Conservation (phyloP, 2,888 invertebrate genomes). For the Crepidodera aurea region DNA sequence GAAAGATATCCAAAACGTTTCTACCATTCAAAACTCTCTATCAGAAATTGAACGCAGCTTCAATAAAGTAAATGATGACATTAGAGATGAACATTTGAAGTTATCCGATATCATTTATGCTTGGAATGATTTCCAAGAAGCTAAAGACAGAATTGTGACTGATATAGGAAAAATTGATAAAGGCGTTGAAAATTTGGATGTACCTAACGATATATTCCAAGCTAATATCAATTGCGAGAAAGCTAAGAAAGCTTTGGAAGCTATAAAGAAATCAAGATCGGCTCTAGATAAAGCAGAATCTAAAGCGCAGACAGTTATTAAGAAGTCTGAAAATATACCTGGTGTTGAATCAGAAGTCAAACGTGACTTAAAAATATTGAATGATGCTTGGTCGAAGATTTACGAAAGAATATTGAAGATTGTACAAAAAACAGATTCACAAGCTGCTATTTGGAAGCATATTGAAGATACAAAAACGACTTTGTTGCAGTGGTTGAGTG, state of each 20-base stretch:
- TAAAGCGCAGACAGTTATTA: conserved; percentile 75
- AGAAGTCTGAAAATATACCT: conserved; percentile 74
- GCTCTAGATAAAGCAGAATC: conserved; percentile 80
- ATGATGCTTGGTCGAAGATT: conserved; percentile 74
- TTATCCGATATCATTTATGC: conserved; percentile 76
- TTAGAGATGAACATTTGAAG: conserved; percentile 78
- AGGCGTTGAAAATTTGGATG: conserved; percentile 69
- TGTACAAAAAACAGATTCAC: conserved; percentile 84
- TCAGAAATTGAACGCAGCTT: conserved; percentile 81
- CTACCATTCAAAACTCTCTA: conserved; percentile 80
- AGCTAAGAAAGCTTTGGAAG: conserved; percentile 78
- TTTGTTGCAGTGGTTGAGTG: conserved; percentile 82
- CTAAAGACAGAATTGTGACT: conserved; percentile 73
- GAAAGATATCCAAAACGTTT: conserved; percentile 82
- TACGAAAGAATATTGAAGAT: conserved; percentile 77
- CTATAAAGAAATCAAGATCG: conserved; percentile 77
- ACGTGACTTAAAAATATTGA: conserved; percentile 69
- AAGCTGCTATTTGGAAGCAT: conserved; percentile 92
- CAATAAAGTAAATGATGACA: conserved; percentile 79
- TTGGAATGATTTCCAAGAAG: conserved; percentile 78
- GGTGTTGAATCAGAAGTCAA: conserved; percentile 70
- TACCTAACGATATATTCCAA: conserved; percentile 77
- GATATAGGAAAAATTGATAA: conserved; percentile 76
- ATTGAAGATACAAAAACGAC: conserved; percentile 87
- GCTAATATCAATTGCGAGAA: conserved; percentile 76